Evolutionary conservation across 1,140 invertebrate genomes (phyloP).

Genomic region (Forficula auricularia): DNA sequence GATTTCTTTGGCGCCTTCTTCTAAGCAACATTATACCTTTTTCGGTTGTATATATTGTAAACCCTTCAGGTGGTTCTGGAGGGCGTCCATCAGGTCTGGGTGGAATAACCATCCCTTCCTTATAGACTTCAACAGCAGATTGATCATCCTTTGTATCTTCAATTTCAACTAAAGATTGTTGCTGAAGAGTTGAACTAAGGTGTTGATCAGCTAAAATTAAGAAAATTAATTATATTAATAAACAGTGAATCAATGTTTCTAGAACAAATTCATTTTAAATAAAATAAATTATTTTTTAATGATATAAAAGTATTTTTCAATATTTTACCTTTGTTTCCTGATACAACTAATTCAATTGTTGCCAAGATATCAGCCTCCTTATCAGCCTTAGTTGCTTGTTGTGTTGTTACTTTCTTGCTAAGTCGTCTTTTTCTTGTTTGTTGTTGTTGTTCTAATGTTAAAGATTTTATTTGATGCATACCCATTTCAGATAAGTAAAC

Average conservation of each 20-base stretch:
- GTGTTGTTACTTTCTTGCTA: constrained; percentile 21
- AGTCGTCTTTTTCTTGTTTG: constrained; percentile 32
- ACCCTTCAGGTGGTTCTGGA: constrained; percentile 59
- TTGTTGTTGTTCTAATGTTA: constrained; percentile 46
- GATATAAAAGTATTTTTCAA: too few relatives aligned
- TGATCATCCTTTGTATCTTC: constrained; percentile 31
- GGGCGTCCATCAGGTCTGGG: constrained; percentile 44
- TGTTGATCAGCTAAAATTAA: constrained; percentile 18
- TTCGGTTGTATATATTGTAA: constrained; percentile 63
- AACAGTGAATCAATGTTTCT: too few relatives aligned
- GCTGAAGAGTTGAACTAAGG: constrained; percentile 19
- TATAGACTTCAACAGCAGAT: constrained; percentile 29
- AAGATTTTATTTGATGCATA: constrained; percentile 55
- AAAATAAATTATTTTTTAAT: too few relatives aligned
- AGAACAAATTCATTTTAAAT: too few relatives aligned
- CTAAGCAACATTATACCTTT: constrained; percentile 56
- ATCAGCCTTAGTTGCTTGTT: constrained; percentile 31
- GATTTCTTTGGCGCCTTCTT: constrained; percentile 70
- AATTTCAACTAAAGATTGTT: constrained; percentile 35
- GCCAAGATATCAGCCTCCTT: constrained; percentile 55
- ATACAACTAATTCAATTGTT: constrained; percentile 63
- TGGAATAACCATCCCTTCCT: constrained; percentile 65
- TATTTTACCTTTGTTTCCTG: constrained; percentile 27
- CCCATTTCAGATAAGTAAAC: constrained; percentile 66
- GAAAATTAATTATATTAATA: too few relatives aligned